phyloP scores from a whole-genome alignment of 2,797 vertebrate genomes.

The Anguilla anguilla region DNA sequence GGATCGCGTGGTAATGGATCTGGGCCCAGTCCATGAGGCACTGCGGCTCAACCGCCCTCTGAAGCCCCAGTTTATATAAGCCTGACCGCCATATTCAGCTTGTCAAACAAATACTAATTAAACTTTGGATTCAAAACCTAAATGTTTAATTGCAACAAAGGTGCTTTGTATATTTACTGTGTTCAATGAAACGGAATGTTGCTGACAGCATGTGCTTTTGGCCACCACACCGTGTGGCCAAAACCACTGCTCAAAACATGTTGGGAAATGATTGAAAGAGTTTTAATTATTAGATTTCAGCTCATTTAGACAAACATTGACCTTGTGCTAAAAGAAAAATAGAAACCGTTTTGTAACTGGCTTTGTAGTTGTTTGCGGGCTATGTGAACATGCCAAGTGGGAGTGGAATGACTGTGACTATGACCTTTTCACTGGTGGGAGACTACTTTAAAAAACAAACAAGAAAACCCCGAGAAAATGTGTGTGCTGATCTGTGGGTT shows the following conservation, averaged over 20 bases:
- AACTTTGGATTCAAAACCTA: neutral
- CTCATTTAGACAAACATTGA: neutral
- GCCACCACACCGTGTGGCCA: neutral
- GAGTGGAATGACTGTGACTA: neutral
- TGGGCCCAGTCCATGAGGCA: neutral
- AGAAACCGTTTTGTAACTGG: neutral
- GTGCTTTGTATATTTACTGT: slow-evolving; percentile 30
- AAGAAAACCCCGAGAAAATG: slow-evolving; percentile 32
- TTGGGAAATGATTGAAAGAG: neutral
- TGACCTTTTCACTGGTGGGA: slow-evolving; percentile 26
- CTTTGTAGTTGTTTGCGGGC: neutral
- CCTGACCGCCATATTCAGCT: slow-evolving; percentile 11
- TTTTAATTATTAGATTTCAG: neutral
- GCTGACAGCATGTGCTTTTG: slow-evolving; percentile 13
- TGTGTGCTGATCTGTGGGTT: slow-evolving; percentile 24
- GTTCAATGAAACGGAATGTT: slow-evolving; percentile 28
- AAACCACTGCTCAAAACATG: neutral
- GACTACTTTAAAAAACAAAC: slow-evolving; percentile 48
- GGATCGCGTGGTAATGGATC: neutral
- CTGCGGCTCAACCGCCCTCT: neutral
- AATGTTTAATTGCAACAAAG: slow-evolving; percentile 25
- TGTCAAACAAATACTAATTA: slow-evolving; percentile 9
- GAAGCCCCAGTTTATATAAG: slow-evolving; percentile 18
- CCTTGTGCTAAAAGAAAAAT: slow-evolving; percentile 8
- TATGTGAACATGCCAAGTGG: neutral